Percentiles rank a stretch among this genome's conserved stretches.
Conservation (phyloP, 2,888 invertebrate species). For the Euphydryas editha region DNA sequence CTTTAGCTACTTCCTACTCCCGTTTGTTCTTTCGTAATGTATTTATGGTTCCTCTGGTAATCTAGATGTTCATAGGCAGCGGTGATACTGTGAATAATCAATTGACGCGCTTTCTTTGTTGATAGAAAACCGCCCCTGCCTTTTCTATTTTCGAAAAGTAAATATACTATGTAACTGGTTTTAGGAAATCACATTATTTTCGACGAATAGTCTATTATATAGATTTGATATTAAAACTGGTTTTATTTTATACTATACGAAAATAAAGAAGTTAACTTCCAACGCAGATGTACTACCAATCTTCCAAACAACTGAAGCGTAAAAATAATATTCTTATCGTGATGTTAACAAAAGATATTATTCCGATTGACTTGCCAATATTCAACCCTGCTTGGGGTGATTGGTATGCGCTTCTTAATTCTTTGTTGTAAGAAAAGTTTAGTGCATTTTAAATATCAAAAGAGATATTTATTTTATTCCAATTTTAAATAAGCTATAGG, state of each 20-base stretch:
- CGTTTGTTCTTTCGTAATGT: too few relatives aligned
- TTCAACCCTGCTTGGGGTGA: constrained; percentile 62
- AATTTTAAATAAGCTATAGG: neutral
- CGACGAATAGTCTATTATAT: too few relatives aligned
- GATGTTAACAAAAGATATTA: constrained; percentile 75
- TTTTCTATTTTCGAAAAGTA: too few relatives aligned
- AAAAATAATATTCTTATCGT: constrained; percentile 71
- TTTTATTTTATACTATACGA: neutral
- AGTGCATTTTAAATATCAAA: constrained; percentile 13
- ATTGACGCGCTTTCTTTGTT: too few relatives aligned
- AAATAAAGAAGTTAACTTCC: constrained; percentile 45
- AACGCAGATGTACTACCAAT: constrained; percentile 68
- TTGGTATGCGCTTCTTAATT: constrained; percentile 33
- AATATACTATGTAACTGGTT: too few relatives aligned
- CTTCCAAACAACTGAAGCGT: constrained; percentile 73
- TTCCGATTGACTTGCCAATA: constrained; percentile 73
- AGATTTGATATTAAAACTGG: too few relatives aligned
- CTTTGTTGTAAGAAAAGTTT: constrained; percentile 23
- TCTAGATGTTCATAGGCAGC: too few relatives aligned
- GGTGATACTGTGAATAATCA: too few relatives aligned
- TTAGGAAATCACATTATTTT: too few relatives aligned
- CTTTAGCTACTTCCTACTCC: too few relatives aligned
- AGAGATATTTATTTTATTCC: constrained; percentile 16
- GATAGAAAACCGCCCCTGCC: too few relatives aligned
- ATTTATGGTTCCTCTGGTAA: too few relatives aligned